Conservation (phyloP, 2,797 vertebrate genomes). For the Alca torda region DNA sequence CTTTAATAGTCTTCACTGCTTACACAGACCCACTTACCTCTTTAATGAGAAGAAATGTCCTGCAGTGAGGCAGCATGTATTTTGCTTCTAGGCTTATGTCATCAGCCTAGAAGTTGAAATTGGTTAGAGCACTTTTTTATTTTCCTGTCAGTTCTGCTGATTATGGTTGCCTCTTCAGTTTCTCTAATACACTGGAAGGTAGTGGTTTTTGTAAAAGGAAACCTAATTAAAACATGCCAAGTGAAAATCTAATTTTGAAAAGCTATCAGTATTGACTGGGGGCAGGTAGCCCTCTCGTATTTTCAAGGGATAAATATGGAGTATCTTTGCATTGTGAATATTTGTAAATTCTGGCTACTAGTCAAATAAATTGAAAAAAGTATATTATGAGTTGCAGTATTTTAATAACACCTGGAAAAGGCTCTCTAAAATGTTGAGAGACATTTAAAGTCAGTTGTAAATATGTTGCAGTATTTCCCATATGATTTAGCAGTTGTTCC, state of each 20-base stretch:
- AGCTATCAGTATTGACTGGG: not conserved
- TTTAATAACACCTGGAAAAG: not conserved
- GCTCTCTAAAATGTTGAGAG: not conserved
- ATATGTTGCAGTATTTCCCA: not conserved
- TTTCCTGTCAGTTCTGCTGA: slow-evolving; percentile 48
- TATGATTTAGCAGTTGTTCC: not conserved
- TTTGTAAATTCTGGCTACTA: not conserved
- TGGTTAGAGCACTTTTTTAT: slow-evolving; percentile 33
- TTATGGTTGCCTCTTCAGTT: not conserved
- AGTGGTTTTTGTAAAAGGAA: not conserved
- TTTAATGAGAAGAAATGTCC: slow-evolving; percentile 66
- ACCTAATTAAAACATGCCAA: not conserved
- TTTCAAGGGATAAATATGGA: not conserved
- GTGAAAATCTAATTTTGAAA: not conserved
- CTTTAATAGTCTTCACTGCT: slow-evolving; percentile 55
- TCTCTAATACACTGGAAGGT: not conserved
- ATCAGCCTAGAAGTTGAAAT: slow-evolving; percentile 51
- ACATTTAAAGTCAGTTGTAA: not conserved
- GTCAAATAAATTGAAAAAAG: not conserved
- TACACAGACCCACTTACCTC: slow-evolving; percentile 63
- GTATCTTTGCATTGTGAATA: not conserved
- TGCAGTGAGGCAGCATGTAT: slow-evolving; percentile 42
- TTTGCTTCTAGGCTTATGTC: slow-evolving; percentile 65
- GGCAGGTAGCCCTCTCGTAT: not conserved
- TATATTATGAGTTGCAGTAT: not conserved